These are phyloP conservation scores for Macrosteles quadrilineatus DNA, from an alignment of 1,140 invertebrate species.

Conservation along the genomic window DNA sequence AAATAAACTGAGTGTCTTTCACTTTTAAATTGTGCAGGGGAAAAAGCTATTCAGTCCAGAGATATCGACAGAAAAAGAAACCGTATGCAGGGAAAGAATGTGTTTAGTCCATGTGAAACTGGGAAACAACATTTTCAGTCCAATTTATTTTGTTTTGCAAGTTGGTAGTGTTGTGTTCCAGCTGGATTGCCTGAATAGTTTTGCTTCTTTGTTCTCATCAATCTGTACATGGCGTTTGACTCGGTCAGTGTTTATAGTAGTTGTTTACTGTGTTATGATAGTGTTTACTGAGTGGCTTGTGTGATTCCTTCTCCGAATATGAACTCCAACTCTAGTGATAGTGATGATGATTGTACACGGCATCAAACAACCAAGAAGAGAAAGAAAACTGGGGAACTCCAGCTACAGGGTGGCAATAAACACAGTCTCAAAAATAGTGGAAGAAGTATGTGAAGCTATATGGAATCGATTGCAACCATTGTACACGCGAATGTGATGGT, in stretches of 20 bases:
- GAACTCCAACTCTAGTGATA: constrained; percentile 23
- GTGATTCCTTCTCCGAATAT: constrained; percentile 6
- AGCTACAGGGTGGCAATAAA: constrained; percentile 45
- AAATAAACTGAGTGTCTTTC: too few species aligned
- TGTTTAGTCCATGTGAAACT: constrained; percentile 16
- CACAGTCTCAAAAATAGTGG: constrained; percentile 44
- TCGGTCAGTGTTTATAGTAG: constrained; percentile 6
- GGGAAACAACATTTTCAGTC: too few species aligned
- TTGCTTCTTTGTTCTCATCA: constrained; percentile 6
- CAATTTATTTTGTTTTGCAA: too few species aligned
- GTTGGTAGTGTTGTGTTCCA: too few species aligned
- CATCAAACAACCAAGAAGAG: constrained; percentile 28
- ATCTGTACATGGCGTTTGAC: background rate
- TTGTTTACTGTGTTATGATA: constrained; percentile 22
- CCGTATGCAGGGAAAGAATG: constrained; percentile 20
- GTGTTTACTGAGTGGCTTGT: constrained; percentile 19
- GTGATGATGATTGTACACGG: background rate
- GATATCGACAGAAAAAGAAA: constrained; percentile 15
- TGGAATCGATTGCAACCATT: constrained; percentile 43
- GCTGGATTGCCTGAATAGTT: constrained; percentile 11
- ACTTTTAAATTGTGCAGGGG: background rate
- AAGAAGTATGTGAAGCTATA: constrained; percentile 44
- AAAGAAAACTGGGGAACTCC: constrained; percentile 33
- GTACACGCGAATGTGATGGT: too few species aligned
- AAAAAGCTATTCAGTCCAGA: constrained; percentile 21